Evolutionary conservation across 2,797 vertebrate genomes (phyloP).

Genomic region (Rhadinocentrus ornatus): DNA sequence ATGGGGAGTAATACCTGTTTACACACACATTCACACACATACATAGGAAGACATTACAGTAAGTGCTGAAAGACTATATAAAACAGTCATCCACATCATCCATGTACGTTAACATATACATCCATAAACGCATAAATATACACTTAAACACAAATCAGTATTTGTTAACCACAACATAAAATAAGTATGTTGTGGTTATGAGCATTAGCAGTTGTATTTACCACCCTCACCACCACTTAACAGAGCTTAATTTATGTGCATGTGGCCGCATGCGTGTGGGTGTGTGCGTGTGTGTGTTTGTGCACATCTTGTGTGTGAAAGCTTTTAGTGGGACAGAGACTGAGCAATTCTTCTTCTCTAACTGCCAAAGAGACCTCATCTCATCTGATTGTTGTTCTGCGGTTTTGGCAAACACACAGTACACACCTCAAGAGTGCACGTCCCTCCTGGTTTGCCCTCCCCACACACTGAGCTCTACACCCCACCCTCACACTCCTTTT

Average conservation of each 20-base stretch:
- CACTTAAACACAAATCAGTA: constrained; percentile 57
- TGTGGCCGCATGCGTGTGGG: constrained; percentile 30
- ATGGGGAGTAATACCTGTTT: not conserved
- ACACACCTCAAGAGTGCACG: constrained; percentile 59
- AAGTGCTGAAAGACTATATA: constrained; percentile 3
- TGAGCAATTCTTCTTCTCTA: constrained; percentile 68
- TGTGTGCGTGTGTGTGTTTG: constrained; percentile 16
- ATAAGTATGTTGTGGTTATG: constrained; percentile 62
- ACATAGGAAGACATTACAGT: constrained; percentile 4
- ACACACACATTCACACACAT: too few relatives aligned
- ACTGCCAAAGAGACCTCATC: constrained; percentile 72
- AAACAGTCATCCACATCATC: not conserved
- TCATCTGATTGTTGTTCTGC: constrained; percentile 56
- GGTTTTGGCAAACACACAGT: constrained; percentile 39
- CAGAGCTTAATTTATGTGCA: constrained; percentile 40
- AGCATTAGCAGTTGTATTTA: constrained; percentile 76
- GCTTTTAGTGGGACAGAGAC: constrained; percentile 73
- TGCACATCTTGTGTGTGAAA: constrained; percentile 42
- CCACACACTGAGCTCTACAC: constrained; percentile 51
- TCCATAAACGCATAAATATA: constrained; percentile 40
- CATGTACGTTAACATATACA: constrained; percentile 20
- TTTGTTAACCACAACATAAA: constrained; percentile 67
- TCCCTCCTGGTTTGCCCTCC: constrained; percentile 63
- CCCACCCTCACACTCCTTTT: constrained; percentile 86
- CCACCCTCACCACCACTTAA: constrained; percentile 75